Evolutionary conservation across 2,797 vertebrate species (phyloP).

Genomic region (Sebastes variabilis): DNA sequence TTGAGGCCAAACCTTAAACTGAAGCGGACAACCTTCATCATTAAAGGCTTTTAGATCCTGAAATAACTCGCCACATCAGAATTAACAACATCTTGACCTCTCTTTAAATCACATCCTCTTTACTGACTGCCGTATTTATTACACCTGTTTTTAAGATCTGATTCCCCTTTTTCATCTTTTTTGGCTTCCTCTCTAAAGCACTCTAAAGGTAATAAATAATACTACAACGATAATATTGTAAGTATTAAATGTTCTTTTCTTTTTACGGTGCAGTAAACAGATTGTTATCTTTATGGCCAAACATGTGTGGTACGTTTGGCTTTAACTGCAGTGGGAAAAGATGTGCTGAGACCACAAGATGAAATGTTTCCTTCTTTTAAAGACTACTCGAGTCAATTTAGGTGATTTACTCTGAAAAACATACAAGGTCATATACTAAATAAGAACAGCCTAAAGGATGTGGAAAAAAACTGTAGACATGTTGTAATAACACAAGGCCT

Average conservation of each 20-base stretch:
- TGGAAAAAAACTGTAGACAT: neutral
- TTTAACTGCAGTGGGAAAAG: neutral
- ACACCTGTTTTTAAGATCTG: slow-evolving; percentile 2
- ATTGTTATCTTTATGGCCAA: neutral
- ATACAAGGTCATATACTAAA: neutral
- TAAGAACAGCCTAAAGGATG: neutral
- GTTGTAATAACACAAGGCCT: neutral
- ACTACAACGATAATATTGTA: neutral
- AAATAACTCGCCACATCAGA: slow-evolving; percentile 18
- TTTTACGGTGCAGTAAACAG: neutral
- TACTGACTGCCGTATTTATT: slow-evolving; percentile 1
- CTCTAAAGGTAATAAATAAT: neutral
- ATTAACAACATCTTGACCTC: slow-evolving; percentile 27
- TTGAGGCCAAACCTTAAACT: slow-evolving; percentile 14
- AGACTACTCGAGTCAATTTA: neutral
- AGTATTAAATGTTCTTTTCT: neutral
- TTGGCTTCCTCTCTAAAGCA: neutral
- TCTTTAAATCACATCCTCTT: neutral
- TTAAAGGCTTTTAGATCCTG: slow-evolving; percentile 28
- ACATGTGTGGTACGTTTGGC: slow-evolving; percentile 5
- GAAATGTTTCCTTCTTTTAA: neutral
- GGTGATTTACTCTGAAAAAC: neutral
- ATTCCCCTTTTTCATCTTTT: slow-evolving; percentile 3
- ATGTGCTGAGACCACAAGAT: neutral
- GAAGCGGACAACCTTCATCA: neutral